Conservation (phyloP, 2,888 invertebrate species). For the Lasius fuliginosus region DNA sequence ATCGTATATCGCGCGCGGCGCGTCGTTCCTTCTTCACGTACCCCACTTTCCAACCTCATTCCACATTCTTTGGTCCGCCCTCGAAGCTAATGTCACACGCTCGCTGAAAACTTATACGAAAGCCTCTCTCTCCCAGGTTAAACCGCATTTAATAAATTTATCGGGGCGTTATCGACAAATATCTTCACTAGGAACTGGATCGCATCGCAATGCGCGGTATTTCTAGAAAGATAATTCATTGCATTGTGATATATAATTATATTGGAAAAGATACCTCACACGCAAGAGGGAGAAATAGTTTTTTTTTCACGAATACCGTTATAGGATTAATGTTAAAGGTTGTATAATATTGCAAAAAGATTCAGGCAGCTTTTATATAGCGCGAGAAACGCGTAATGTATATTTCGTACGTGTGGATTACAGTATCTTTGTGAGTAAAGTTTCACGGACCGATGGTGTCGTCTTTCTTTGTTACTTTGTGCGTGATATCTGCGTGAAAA, state of each 20-base stretch:
- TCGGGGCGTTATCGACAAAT: constrained; percentile 27
- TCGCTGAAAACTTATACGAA: constrained; percentile 65
- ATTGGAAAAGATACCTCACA: neutral
- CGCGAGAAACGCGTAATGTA: constrained; percentile 6
- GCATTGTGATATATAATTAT: neutral
- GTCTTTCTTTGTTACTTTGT: constrained; percentile 52
- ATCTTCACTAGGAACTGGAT: constrained; percentile 6
- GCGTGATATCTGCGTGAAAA: constrained; percentile 40
- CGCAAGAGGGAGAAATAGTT: neutral
- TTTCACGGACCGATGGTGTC: constrained; percentile 49
- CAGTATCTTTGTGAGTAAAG: constrained; percentile 27
- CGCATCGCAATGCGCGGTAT: neutral
- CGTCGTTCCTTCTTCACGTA: constrained; percentile 81
- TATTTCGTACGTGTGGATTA: constrained; percentile 18
- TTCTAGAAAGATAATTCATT: neutral
- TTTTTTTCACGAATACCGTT: neutral
- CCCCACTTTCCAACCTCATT: constrained; percentile 85
- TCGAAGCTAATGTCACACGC: constrained; percentile 74
- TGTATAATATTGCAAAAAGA: neutral
- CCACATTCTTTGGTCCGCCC: constrained; percentile 78
- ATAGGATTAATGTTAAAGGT: constrained; percentile 1
- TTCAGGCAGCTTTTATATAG: constrained; percentile 3
- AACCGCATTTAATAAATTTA: constrained; percentile 44
- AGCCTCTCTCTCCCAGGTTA: neutral
- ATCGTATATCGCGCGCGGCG: constrained; percentile 80